phyloP scores from a whole-genome alignment of 2,113 vertebrate species.

The Pao palembangensis region DNA sequence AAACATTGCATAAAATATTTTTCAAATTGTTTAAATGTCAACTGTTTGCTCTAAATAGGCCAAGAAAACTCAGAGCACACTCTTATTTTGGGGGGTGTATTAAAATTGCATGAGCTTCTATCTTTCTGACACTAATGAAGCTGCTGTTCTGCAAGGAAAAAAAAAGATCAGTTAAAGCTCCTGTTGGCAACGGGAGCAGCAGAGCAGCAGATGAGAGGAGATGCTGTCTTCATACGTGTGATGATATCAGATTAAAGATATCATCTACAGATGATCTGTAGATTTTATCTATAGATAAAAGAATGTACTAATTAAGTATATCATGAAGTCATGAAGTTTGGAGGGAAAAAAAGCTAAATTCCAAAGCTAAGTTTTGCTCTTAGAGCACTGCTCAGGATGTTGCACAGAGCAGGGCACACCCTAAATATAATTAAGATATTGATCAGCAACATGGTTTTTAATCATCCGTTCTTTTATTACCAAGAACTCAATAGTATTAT shows the following conservation, averaged over 20 bases:
- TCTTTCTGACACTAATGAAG: slow-evolving; percentile 37
- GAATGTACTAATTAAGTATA: not conserved
- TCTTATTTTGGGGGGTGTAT: slow-evolving; percentile 15
- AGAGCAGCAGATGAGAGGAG: not conserved
- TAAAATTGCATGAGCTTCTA: slow-evolving; percentile 32
- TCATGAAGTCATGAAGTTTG: not conserved
- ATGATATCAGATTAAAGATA: not conserved
- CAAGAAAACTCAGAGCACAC: slow-evolving; percentile 4
- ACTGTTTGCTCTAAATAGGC: slow-evolving; percentile 25
- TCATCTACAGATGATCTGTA: no score
- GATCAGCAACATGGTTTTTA: slow-evolving; percentile 5
- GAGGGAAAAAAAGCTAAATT: not conserved
- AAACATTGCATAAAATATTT: not conserved
- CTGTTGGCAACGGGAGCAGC: not conserved
- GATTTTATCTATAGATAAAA: not conserved
- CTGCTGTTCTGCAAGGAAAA: slow-evolving; percentile 22
- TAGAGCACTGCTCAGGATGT: slow-evolving; percentile 35
- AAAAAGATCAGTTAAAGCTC: slow-evolving; percentile 11
- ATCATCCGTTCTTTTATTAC: slow-evolving; percentile 5
- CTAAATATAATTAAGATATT: slow-evolving; percentile 58
- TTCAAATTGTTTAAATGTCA: not conserved
- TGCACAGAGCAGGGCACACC: slow-evolving; percentile 34
- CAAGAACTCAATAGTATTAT: slow-evolving; percentile 5
- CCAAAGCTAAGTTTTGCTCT: not conserved
- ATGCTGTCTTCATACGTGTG: not conserved